Evolutionary conservation across 2,797 vertebrate species (phyloP).

Genomic region (Bradypus variegatus): DNA sequence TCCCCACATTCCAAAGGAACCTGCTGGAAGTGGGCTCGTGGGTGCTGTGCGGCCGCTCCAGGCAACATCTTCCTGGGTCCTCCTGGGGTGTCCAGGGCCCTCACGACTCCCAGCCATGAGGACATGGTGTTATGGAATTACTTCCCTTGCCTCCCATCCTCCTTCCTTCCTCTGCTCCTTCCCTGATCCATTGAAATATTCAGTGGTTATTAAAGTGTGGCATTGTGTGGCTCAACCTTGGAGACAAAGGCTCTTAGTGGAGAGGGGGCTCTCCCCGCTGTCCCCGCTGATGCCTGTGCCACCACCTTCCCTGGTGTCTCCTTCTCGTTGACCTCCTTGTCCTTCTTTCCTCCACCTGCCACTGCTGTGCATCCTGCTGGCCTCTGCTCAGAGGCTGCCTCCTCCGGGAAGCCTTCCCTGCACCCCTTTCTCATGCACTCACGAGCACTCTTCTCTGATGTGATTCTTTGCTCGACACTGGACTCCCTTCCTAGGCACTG

Average conservation of each 20-base stretch:
- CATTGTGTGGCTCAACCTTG: fast-evolving
- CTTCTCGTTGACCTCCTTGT: neutral
- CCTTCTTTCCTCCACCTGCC: too few species aligned
- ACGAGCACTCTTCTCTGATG: neutral
- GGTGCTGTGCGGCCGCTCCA: too few species aligned
- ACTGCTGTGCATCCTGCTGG: neutral
- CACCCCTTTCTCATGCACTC: neutral
- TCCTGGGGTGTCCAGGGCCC: too few species aligned
- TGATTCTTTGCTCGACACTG: too few species aligned
- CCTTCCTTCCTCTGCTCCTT: too few species aligned
- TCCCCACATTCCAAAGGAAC: neutral
- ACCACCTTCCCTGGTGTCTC: neutral
- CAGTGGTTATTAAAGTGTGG: too few species aligned
- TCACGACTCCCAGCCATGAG: neutral
- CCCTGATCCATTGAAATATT: too few species aligned
- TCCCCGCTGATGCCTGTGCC: fast-evolving
- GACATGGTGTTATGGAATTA: too few species aligned
- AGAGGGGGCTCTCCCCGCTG: neutral
- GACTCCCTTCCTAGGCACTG: neutral
- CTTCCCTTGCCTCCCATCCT: too few species aligned
- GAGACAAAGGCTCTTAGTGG: neutral
- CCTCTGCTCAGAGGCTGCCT: fast-evolving
- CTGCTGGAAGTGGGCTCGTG: neutral
- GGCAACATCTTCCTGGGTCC: too few species aligned
- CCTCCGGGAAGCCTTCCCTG: neutral